Percentiles rank a stretch among this genome's conserved stretches.
Conservation (phyloP, 2,797 vertebrate species). For the Leucoraja ocellata region DNA sequence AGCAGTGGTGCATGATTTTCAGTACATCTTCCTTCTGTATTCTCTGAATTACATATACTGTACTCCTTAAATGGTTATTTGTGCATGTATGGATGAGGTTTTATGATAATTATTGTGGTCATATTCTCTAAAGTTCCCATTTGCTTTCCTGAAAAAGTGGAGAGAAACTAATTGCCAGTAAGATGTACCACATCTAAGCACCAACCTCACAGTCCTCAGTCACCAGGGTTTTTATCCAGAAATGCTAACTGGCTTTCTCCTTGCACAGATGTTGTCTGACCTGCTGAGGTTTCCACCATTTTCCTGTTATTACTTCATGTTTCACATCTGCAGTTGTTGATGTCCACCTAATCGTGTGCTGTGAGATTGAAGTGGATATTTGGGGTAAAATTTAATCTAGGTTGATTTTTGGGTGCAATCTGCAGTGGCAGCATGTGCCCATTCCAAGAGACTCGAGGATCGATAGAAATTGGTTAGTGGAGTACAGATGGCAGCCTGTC, state of each 20-base stretch:
- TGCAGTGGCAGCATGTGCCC: not conserved
- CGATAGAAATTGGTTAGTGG: slow-evolving; percentile 31
- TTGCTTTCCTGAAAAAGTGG: not conserved
- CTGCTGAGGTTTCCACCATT: too few species aligned
- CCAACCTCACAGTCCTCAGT: not conserved
- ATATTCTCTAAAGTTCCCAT: not conserved
- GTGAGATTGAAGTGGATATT: not conserved
- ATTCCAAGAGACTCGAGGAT: not conserved
- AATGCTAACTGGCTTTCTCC: too few species aligned
- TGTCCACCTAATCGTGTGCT: not conserved
- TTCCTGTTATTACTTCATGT: too few species aligned
- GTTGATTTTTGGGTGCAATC: not conserved
- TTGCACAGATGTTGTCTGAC: too few species aligned
- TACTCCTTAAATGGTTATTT: not conserved
- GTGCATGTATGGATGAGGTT: not conserved
- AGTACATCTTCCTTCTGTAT: not conserved
- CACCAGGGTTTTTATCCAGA: not conserved
- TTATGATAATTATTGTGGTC: not conserved
- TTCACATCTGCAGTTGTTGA: too few species aligned
- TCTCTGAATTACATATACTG: not conserved
- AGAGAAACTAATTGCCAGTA: not conserved
- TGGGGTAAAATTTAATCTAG: not conserved
- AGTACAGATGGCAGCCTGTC: slow-evolving; percentile 31
- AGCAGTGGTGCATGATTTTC: not conserved
- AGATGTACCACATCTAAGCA: not conserved